Conservation (phyloP, 2,888 invertebrate species). For the Eupithecia inturbata region DNA sequence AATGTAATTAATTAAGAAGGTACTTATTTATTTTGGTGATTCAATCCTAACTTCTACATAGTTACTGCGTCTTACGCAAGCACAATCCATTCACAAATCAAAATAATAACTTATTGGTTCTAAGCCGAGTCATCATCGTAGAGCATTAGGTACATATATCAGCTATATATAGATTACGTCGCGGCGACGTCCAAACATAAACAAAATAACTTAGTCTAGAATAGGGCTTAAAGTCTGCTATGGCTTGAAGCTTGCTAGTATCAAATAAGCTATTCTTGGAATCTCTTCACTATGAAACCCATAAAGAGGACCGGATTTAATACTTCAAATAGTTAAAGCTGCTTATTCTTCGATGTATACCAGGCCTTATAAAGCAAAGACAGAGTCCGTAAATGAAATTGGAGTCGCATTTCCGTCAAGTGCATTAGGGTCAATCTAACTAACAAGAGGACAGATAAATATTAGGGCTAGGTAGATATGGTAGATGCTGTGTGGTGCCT, state of each 20-base stretch:
- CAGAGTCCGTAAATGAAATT: conserved; percentile 48
- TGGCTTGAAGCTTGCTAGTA: background rate
- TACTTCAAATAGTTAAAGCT: background rate
- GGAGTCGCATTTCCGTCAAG: conserved; percentile 57
- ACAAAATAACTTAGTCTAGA: conserved; percentile 21
- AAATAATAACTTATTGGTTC: conserved; percentile 26
- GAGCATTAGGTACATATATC: conserved; percentile 11
- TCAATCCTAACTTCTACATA: conserved; percentile 9
- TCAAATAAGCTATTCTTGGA: background rate
- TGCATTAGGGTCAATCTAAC: conserved; percentile 50
- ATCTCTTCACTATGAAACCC: background rate
- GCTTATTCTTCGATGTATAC: background rate
- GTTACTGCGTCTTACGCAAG: conserved; percentile 8
- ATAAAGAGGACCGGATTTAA: background rate
- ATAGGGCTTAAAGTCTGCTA: background rate
- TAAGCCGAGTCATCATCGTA: conserved; percentile 19
- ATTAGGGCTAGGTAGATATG: background rate
- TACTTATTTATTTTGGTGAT: background rate
- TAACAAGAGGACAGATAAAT: conserved; percentile 12
- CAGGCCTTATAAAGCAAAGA: conserved; percentile 22
- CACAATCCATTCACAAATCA: conserved; percentile 25
- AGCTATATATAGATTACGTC: background rate
- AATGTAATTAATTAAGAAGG: too few species aligned
- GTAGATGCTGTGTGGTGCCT: too few species aligned
- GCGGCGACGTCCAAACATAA: conserved; percentile 22